Evolutionary conservation across 2,113 vertebrate species (phyloP).

Genomic region (Gymnarchus niloticus): DNA sequence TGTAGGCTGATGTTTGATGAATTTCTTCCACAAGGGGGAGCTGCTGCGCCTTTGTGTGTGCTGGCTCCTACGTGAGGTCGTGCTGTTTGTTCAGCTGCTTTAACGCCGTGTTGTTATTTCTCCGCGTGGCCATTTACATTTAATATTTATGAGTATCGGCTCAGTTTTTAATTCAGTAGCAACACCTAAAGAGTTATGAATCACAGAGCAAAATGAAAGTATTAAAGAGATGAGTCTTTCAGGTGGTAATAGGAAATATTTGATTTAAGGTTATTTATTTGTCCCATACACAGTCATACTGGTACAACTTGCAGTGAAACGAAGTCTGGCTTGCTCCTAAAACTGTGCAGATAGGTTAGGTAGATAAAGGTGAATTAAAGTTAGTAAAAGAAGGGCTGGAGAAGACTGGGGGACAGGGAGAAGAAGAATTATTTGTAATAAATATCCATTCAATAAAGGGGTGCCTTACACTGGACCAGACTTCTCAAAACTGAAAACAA

Average conservation of each 20-base stretch:
- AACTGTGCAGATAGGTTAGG: too few species aligned
- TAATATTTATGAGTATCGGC: neutral
- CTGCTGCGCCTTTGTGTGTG: neutral
- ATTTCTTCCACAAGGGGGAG: neutral
- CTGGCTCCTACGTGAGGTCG: neutral
- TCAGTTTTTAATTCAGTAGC: too few species aligned
- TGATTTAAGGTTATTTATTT: too few species aligned
- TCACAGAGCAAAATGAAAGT: neutral
- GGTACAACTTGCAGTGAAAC: too few species aligned
- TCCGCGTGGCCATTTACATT: neutral
- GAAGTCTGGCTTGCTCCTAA: too few species aligned
- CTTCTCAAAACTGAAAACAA: neutral
- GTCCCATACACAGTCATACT: too few species aligned
- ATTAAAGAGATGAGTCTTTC: too few species aligned
- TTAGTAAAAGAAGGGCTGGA: too few species aligned
- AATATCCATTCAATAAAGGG: neutral
- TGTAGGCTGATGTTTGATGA: neutral
- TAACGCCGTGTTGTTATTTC: neutral
- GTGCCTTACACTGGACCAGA: too few species aligned
- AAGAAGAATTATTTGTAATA: neutral
- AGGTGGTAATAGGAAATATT: too few species aligned
- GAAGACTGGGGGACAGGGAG: neutral
- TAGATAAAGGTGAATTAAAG: too few species aligned
- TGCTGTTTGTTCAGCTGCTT: neutral
- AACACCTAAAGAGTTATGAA: neutral